Percentiles rank a stretch among this genome's conserved stretches.
Evolutionary conservation across 1,140 invertebrate genomes (phyloP).

Genomic region (Lycorma delicatula): DNA sequence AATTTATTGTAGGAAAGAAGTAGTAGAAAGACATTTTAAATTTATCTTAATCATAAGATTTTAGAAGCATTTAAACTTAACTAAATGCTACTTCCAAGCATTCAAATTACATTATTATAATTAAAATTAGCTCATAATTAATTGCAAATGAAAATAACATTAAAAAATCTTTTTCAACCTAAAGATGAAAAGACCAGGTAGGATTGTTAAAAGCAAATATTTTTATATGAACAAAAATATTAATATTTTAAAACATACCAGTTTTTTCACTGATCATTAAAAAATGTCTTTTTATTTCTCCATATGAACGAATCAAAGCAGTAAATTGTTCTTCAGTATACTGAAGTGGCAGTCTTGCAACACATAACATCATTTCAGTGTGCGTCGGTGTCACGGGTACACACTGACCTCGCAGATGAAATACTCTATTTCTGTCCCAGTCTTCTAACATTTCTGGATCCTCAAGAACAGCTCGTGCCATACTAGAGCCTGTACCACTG

Average conservation of each 20-base stretch:
- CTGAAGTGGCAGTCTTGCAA: constrained; percentile 43
- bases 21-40: too few relatives aligned
- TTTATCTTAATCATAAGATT: too few relatives aligned
- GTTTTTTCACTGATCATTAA: constrained; percentile 47
- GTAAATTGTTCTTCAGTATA: constrained; percentile 44
- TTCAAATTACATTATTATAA: neutral
- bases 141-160: neutral
- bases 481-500: constrained; percentile 32
- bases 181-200: too few relatives aligned
- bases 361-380: constrained; percentile 46
- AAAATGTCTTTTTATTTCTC: constrained; percentile 43
- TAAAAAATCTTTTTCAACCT: too few relatives aligned
- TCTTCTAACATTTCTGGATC: constrained; percentile 38
- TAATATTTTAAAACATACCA: constrained; percentile 32
- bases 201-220: neutral
- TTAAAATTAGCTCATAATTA: neutral
- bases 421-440: constrained; percentile 35
- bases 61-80: too few relatives aligned
- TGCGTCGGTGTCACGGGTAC: constrained; percentile 40
- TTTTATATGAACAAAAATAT: neutral
- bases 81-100: neutral
- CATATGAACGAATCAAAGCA: constrained; percentile 40
- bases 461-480: constrained; percentile 35
- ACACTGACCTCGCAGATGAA: constrained; percentile 38
- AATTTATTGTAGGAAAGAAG: too few relatives aligned